These are phyloP conservation scores for Turritopsis dohrnii DNA, from an alignment of 30 jellyfish, hydroid and myxozoan genomes.

Conservation along the genomic window DNA sequence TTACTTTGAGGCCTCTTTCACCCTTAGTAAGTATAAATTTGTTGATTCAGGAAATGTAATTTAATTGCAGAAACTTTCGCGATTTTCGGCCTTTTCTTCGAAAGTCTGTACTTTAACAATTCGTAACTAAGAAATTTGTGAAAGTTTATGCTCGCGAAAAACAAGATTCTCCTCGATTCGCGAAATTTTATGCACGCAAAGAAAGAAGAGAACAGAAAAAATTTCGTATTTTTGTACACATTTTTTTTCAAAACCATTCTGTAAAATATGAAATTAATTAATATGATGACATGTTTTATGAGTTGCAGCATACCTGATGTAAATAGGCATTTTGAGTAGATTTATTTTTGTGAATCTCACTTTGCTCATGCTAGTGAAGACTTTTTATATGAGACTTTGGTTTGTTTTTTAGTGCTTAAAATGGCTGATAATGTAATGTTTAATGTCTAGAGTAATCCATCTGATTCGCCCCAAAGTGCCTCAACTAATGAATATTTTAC, in stretches of 20 bases:
- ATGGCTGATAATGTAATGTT: not conserved
- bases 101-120: too few relatives aligned
- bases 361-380: not conserved
- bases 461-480: not conserved
- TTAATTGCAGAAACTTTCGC: too few relatives aligned
- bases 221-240: too few relatives aligned
- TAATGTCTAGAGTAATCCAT: not conserved
- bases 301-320: not conserved
- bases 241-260: too few relatives aligned
- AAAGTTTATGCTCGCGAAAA: too few relatives aligned
- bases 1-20: not conserved
- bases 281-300: not conserved
- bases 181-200: too few relatives aligned
- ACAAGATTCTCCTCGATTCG: too few relatives aligned
- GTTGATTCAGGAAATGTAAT: not conserved
- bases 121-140: too few relatives aligned
- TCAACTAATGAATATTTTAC: not conserved
- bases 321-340: not conserved
- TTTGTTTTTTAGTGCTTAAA: not conserved
- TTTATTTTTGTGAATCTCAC: not conserved
- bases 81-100: too few relatives aligned
- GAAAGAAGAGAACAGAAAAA: too few relatives aligned
- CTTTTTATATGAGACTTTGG: not conserved
- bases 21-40: not conserved
- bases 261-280: not conserved